These are phyloP conservation scores for Rhimphoctona megacephalus DNA, from an alignment of 2,888 invertebrate genomes.

Conservation along the genomic window DNA sequence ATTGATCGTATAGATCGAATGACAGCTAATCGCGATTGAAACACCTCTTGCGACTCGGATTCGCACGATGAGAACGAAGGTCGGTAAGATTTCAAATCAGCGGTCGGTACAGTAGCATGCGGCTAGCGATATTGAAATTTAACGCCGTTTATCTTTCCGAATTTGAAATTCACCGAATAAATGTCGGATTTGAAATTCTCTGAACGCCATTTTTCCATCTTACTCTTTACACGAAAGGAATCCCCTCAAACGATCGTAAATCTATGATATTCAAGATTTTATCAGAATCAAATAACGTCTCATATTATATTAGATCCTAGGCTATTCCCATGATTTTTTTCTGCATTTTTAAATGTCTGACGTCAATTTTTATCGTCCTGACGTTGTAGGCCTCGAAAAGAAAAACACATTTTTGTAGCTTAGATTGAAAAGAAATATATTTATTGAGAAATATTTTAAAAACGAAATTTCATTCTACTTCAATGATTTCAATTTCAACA, in stretches of 20 bases:
- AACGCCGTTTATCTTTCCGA: background rate
- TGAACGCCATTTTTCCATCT: background rate
- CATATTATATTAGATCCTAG: background rate
- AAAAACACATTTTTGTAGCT: background rate
- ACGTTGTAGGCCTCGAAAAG: background rate
- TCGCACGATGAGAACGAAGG: background rate
- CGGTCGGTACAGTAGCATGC: slow-evolving; percentile 14
- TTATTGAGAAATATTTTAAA: background rate
- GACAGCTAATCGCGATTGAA: slow-evolving; percentile 3
- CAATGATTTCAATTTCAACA: background rate
- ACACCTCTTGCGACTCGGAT: background rate
- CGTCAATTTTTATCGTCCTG: background rate
- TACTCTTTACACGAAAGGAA: background rate
- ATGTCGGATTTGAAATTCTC: too few species aligned
- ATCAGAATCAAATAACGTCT: background rate
- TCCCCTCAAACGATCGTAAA: background rate
- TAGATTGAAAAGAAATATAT: background rate
- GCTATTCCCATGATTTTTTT: background rate
- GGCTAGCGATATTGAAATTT: too few species aligned
- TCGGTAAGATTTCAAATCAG: background rate
- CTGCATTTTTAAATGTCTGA: background rate
- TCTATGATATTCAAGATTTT: background rate
- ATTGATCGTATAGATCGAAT: background rate
- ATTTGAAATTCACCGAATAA: background rate
- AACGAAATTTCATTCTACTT: background rate